Evolutionary conservation across 2,113 vertebrate species (phyloP).

Genomic region (Psittacula cyanocephala): DNA sequence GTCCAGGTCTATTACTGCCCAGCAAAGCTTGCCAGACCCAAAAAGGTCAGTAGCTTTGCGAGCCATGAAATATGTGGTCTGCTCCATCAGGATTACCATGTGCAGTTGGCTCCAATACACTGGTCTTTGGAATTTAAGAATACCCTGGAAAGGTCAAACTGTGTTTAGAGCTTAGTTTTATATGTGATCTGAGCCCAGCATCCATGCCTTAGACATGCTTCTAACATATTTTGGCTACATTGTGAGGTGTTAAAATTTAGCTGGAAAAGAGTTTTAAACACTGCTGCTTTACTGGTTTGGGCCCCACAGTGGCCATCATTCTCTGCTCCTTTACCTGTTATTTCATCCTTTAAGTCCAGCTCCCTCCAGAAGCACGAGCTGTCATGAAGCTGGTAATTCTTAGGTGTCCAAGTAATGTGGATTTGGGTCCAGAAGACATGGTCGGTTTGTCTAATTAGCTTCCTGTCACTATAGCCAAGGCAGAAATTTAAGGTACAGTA

Average conservation of each 20-base stretch:
- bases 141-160: background rate
- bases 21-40: background rate
- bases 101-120: accelerated
- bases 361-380: background rate
- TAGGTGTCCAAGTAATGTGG: background rate
- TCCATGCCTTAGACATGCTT: background rate
- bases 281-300: background rate
- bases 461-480: slow-evolving; percentile 51
- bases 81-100: background rate
- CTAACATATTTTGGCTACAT: background rate
- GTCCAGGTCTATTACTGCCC: background rate
- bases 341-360: background rate
- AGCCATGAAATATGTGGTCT: background rate
- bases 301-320: background rate
- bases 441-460: slow-evolving; percentile 66
- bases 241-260: background rate
- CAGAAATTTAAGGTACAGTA: slow-evolving; percentile 53
- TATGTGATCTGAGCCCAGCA: background rate
- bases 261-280: slow-evolving; percentile 5
- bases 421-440: slow-evolving; percentile 33
- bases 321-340: background rate
- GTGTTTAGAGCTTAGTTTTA: background rate
- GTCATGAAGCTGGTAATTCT: background rate
- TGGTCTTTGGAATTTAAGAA: background rate
- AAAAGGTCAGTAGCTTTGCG: background rate